These are phyloP conservation scores for Telmatochromis brachygnathus DNA, from an alignment of 2,113 vertebrate genomes.

Conservation along the genomic window DNA sequence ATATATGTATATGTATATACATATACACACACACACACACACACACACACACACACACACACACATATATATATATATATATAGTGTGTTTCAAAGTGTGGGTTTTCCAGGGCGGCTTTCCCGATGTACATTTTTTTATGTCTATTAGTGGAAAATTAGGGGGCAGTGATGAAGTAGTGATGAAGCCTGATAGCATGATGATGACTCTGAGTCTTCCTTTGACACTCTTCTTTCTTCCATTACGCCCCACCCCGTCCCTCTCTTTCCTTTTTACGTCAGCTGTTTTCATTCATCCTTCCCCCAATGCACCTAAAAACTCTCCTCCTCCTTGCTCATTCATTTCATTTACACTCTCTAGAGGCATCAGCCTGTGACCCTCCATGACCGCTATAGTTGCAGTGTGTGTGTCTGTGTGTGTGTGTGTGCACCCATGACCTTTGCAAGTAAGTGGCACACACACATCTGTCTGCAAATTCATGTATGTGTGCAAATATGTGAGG, in stretches of 20 bases:
- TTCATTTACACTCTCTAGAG: conserved; percentile 28
- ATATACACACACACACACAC: no score
- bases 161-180: not conserved
- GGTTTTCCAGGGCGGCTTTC: not conserved
- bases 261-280: not conserved
- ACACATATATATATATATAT: accelerated
- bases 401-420: accelerated
- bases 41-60: no score
- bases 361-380: not conserved
- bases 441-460: not conserved
- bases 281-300: not conserved
- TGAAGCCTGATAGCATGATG: not conserved
- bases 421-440: not conserved
- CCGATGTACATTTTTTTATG: not conserved
- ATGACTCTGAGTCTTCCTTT: not conserved
- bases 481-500: not conserved
- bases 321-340: not conserved
- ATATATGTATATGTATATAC: no score
- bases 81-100: not conserved
- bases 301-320: not conserved
- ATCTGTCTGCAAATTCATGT: not conserved
- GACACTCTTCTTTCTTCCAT: not conserved
- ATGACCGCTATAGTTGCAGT: conserved; percentile 2
- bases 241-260: not conserved
- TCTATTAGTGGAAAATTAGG: not conserved